A percentile compares a stretch with the other conserved stretches of the same genome.
phyloP scores from a whole-genome alignment of 2,888 invertebrate species.

The Cecidostiba fungosa region DNA sequence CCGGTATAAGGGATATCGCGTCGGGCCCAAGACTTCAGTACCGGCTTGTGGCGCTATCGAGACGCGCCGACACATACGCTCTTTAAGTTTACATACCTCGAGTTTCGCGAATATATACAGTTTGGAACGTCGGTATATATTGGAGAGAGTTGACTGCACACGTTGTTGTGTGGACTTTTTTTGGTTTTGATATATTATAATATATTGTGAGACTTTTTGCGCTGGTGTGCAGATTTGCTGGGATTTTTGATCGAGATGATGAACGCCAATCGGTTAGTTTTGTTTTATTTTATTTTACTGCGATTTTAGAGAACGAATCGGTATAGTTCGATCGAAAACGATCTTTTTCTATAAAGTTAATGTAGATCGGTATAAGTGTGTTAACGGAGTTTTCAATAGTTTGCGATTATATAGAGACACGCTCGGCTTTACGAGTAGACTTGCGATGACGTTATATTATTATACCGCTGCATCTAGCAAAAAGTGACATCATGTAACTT shows the following conservation, averaged over 20 bases:
- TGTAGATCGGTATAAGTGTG: too few species aligned
- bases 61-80: background rate
- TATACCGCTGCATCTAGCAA: background rate
- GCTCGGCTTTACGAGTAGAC: too few species aligned
- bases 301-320: background rate
- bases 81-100: background rate
- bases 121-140: too few species aligned
- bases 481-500: constrained; percentile 19
- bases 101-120: background rate
- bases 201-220: background rate
- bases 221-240: background rate
- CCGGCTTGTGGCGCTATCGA: constrained; percentile 14
- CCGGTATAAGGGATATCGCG: constrained; percentile 64
- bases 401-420: background rate
- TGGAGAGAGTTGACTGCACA: background rate
- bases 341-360: too few species aligned
- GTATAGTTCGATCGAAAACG: background rate
- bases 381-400: too few species aligned
- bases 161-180: background rate
- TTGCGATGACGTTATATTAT: constrained; percentile 5
- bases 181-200: background rate
- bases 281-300: background rate
- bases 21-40: constrained; percentile 62
- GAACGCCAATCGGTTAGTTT: constrained; percentile 8
- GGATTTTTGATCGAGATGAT: background rate